Base-by-base conservation (phyloP, 2,888 invertebrate genomes). In the Meliscaeva auricollis region DNA sequence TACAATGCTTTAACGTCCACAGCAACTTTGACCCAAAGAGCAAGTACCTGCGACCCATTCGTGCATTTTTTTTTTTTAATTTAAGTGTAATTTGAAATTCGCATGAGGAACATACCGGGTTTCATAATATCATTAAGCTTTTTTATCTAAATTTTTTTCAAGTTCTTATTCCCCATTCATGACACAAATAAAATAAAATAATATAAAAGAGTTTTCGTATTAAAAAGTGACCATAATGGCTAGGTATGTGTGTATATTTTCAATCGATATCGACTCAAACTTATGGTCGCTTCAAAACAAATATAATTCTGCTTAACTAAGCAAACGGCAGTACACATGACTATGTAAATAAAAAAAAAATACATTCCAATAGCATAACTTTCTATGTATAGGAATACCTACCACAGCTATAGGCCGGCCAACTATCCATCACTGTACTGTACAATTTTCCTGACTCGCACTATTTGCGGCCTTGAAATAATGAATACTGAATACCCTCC, bases 291-390 rank as follows among this genome's bases (percentile, higher is more conserved):
- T 60, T 82, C 66, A 66, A 66, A 72, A 64, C 66, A 58, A 48
- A 58, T 76, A 72, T 72, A 50, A 72, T 82, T 82, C 72, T 77
- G 77, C 81, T 82, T 77, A 77, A 15, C 50, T 52, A 77, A 82
- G 81, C 81, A 70, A 69, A 76, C 56, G n/a, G 48, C 26, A 17
- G 20, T 56, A 81, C 26, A 22, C n/a, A 50, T 50, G 22, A n/a
- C 54, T 52, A 26, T 26, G 13, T 3, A 52, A 30, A 30, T n/a
- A n/a, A 9, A 35, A 32, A 32, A 56, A 17, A n/a, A 22, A 26
- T n/a, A n/a, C 2, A 26, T 5, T 52, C 26, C 30, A 54, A 30
- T 15, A n/a, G n/a, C n/a, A n/a, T n/a, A n/a, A 56, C 3, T 5
- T 22, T 4, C 1, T 38, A 15, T 54, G 7, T 32, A 52, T 32